Base-by-base conservation (phyloP, 2,888 invertebrate genomes). In the Eurois occulta region DNA sequence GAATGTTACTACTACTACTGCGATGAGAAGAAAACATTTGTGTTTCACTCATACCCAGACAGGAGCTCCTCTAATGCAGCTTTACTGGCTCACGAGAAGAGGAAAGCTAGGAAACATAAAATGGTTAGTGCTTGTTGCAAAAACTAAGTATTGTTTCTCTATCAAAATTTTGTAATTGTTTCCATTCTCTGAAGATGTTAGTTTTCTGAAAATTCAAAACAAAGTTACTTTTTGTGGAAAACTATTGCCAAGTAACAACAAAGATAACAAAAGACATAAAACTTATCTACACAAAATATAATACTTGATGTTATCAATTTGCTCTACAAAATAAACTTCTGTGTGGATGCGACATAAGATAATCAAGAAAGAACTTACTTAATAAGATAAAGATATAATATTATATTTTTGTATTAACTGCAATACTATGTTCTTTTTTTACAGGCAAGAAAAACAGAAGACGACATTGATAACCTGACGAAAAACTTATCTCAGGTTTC, bases 1-100 rank as follows among this genome's bases (percentile, higher is more conserved):
- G 98, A 98, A 6, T 98, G 98, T 75, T 99, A 99, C 93, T 98
- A 99, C 91, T 97, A 97, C 89, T 99, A 98, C 92, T 98, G 99
- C 89, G 97, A 98, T 87, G 97, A 97, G 48, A 98, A 97, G 72
- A 97, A 98, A 89, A 96, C 97, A 55, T 99, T 98, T 94, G 97
- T 98, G 78, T 98, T 98, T 93, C 98, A 99, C 94, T 98, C 98
- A 6, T 98, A 98, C 95, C 97, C 98, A 4, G 97, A 97, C 89
- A 95, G 96, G 77, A 95, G 93, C 83, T 91, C 92, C 46, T 84
- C 89, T n/a, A 94, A 92, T 80, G 87, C 91, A 74, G 89, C 92
- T 2, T 86, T 94, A 52, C 84, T 90, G 58, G 94, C 92, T 28
- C 93, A 95, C 83, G 92, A 94, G 80, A 95, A 92, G 84, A 94